phyloP scores from a whole-genome alignment of 35 echinoderm and acorn worm species.

The Heliocidaris erythrogramma region DNA sequence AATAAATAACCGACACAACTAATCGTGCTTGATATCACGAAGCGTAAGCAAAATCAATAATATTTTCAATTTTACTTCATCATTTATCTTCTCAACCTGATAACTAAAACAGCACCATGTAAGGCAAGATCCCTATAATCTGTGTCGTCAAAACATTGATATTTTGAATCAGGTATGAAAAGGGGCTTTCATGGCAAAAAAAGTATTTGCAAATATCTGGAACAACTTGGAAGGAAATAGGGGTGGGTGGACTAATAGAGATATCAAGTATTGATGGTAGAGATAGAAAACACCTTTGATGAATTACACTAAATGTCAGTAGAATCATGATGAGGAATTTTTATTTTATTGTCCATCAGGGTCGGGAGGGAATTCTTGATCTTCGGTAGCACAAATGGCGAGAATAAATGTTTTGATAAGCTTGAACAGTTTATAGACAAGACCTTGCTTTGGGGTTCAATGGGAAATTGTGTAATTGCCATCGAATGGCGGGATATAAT shows the following conservation, averaged over 20 bases:
- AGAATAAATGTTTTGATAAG: conserved; percentile 28
- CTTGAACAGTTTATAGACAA: background rate
- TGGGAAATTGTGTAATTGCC: conserved; percentile 33
- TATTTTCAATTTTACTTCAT: too few species aligned
- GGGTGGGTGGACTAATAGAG: background rate
- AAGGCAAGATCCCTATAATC: too few species aligned
- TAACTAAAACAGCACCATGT: too few species aligned
- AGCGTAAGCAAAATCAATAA: too few species aligned
- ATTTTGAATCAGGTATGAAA: too few species aligned
- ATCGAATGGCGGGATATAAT: background rate
- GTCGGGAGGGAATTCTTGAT: background rate
- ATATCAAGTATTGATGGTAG: background rate
- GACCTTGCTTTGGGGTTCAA: conserved; percentile 23
- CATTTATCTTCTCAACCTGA: too few species aligned
- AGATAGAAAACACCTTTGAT: background rate
- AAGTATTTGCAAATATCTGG: background rate
- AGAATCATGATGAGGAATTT: background rate
- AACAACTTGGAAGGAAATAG: background rate
- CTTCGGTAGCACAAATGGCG: background rate
- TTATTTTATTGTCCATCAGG: background rate
- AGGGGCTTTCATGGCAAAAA: background rate
- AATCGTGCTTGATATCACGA: too few species aligned
- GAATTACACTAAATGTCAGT: background rate
- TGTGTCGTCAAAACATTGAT: too few species aligned
- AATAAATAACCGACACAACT: too few species aligned